Percentiles rank a stretch among this genome's conserved stretches.
Conservation (phyloP, 1,140 invertebrate species). For the Druon quercuslanigerum region DNA sequence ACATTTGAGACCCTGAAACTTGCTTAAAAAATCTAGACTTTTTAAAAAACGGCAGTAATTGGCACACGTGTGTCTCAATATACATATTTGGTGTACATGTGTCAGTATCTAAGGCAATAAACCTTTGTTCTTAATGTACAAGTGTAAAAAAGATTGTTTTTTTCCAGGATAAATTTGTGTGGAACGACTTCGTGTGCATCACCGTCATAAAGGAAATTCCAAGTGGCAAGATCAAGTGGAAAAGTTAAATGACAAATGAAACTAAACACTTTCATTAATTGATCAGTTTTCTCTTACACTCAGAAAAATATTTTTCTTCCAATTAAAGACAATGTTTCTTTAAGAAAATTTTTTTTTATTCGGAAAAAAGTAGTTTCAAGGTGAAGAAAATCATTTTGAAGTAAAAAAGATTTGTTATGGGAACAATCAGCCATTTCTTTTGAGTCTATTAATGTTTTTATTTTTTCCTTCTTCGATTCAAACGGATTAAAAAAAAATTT, state of each 20-base stretch:
- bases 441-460: too few relatives aligned
- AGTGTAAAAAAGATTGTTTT: slow-evolving; percentile 26
- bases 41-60: slow-evolving; percentile 30
- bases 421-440: too few relatives aligned
- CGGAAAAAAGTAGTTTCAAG: background rate
- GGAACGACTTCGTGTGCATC: slow-evolving; percentile 5
- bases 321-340: too few relatives aligned
- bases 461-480: too few relatives aligned
- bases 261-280: background rate
- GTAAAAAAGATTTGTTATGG: too few relatives aligned
- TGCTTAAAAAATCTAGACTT: slow-evolving; percentile 2
- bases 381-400: too few relatives aligned
- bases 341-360: background rate
- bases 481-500: too few relatives aligned
- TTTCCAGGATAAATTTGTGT: slow-evolving; percentile 3
- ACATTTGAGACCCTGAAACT: background rate
- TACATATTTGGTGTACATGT: slow-evolving; percentile 11
- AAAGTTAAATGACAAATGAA: background rate
- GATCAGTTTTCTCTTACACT: background rate
- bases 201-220: slow-evolving; percentile 13
- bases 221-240: background rate
- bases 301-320: too few relatives aligned
- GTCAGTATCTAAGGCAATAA: slow-evolving; percentile 22
- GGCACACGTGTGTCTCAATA: slow-evolving; percentile 5
- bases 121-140: slow-evolving; percentile 19